Conservation (phyloP, 2,888 invertebrate species). For the Hipparchia semele region DNA sequence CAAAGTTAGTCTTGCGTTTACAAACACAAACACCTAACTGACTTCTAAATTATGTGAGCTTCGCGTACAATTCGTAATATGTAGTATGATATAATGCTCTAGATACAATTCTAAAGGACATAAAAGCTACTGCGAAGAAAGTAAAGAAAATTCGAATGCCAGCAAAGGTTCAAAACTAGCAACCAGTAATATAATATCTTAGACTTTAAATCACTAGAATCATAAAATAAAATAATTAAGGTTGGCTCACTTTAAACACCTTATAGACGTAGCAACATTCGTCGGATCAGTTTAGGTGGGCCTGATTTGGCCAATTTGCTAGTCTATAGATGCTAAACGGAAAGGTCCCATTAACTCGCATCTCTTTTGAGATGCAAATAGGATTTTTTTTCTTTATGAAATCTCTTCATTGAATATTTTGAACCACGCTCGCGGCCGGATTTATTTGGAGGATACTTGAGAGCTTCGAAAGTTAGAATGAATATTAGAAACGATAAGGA, state of each 20-base stretch:
- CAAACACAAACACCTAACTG: too few relatives aligned
- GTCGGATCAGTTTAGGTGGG: neutral
- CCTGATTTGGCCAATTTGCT: neutral
- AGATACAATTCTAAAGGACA: too few relatives aligned
- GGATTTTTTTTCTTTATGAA: conserved; percentile 72
- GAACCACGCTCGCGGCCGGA: conserved; percentile 66
- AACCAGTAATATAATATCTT: too few relatives aligned
- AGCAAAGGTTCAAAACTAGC: too few relatives aligned
- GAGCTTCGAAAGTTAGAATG: conserved; percentile 54
- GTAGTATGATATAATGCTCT: too few relatives aligned
- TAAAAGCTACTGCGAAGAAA: too few relatives aligned
- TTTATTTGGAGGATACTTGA: conserved; percentile 55
- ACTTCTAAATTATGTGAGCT: too few relatives aligned
- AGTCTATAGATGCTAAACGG: conserved; percentile 40
- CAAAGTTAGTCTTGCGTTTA: too few relatives aligned
- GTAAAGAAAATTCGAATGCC: too few relatives aligned
- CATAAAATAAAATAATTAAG: too few relatives aligned
- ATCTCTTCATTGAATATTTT: conserved; percentile 79
- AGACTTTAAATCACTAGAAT: too few relatives aligned
- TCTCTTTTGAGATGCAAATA: conserved; percentile 81
- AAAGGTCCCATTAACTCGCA: conserved; percentile 73
- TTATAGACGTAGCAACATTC: neutral
- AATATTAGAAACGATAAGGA: conserved; percentile 43
- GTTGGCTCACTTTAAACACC: neutral
- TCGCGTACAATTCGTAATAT: too few relatives aligned